A percentile compares a stretch with the other conserved stretches of the same genome.
Conservation (phyloP, 1,140 invertebrate species). For the Plectrocnemia conspersa region DNA sequence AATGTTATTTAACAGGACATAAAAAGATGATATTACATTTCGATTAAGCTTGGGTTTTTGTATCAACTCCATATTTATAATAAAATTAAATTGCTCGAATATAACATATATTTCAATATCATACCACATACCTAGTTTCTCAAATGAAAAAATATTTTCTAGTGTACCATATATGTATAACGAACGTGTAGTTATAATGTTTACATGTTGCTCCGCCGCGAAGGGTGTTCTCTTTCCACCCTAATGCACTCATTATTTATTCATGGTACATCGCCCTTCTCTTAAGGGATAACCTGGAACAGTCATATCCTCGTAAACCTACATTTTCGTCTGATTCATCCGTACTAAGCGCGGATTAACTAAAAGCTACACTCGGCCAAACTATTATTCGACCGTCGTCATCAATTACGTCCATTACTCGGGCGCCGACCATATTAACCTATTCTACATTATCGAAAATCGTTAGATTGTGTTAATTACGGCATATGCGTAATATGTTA, state of each 20-base stretch:
- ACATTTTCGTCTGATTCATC: slow-evolving; percentile 10
- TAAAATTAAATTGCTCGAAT: too few relatives aligned
- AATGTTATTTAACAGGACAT: too few relatives aligned
- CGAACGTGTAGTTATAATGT: not conserved
- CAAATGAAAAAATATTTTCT: not conserved
- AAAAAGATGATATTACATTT: too few relatives aligned
- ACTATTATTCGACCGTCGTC: not conserved
- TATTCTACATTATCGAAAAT: too few relatives aligned
- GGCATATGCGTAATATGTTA: too few relatives aligned
- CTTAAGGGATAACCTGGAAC: slow-evolving; percentile 5
- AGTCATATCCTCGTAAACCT: slow-evolving; percentile 13
- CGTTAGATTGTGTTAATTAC: too few relatives aligned
- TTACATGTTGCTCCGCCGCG: not conserved
- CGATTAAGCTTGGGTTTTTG: too few relatives aligned
- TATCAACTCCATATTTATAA: too few relatives aligned
- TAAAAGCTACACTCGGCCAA: not conserved
- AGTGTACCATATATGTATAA: too few relatives aligned
- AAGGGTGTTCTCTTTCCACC: slow-evolving; percentile 12
- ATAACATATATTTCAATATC: not conserved
- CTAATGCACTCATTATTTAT: slow-evolving; percentile 29
- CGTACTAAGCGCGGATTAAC: slow-evolving; percentile 1
- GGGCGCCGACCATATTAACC: not conserved
- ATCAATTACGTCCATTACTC: not conserved
- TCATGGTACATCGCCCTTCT: slow-evolving; percentile 13
- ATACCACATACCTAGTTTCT: too few relatives aligned